These are phyloP conservation scores for Dermolepida albohirtum DNA, from an alignment of 2,888 invertebrate species.

Conservation along the genomic window DNA sequence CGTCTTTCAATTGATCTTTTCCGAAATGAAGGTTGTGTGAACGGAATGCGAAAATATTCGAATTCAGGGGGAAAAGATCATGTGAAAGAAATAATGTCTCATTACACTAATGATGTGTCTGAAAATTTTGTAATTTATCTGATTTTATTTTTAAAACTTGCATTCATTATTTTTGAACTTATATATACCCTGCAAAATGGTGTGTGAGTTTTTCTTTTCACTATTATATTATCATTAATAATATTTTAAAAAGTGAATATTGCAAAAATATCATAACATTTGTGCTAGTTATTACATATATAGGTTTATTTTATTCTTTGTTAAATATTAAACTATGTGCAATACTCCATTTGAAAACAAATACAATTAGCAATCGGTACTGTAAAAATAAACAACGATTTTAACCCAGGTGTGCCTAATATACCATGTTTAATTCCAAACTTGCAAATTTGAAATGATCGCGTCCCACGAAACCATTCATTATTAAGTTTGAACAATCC, in stretches of 20 bases:
- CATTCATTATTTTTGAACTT: constrained; percentile 55
- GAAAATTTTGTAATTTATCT: constrained; percentile 57
- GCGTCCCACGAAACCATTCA: too few relatives aligned
- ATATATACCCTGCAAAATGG: constrained; percentile 60
- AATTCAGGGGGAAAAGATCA: constrained; percentile 33
- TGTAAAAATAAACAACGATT: constrained; percentile 16
- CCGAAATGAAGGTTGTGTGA: not conserved
- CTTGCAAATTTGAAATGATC: too few relatives aligned
- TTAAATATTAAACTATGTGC: constrained; percentile 42
- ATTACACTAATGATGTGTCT: constrained; percentile 64
- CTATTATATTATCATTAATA: constrained; percentile 37
- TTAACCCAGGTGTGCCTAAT: not conserved
- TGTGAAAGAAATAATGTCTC: constrained; percentile 45
- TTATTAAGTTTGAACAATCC: too few relatives aligned
- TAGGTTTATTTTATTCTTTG: constrained; percentile 27
- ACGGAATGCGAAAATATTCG: not conserved
- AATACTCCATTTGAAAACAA: constrained; percentile 25
- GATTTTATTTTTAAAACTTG: constrained; percentile 43
- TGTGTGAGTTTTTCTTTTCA: constrained; percentile 47
- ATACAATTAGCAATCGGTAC: constrained; percentile 28
- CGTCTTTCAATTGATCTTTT: constrained; percentile 24
- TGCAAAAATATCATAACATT: constrained; percentile 42
- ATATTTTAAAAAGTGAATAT: constrained; percentile 39
- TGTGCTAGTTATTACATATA: constrained; percentile 40
- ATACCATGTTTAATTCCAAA: too few relatives aligned